A percentile compares a stretch with the other conserved stretches of the same genome.
Conservation (phyloP, 2,888 invertebrate genomes). For the Molorchus minor region DNA sequence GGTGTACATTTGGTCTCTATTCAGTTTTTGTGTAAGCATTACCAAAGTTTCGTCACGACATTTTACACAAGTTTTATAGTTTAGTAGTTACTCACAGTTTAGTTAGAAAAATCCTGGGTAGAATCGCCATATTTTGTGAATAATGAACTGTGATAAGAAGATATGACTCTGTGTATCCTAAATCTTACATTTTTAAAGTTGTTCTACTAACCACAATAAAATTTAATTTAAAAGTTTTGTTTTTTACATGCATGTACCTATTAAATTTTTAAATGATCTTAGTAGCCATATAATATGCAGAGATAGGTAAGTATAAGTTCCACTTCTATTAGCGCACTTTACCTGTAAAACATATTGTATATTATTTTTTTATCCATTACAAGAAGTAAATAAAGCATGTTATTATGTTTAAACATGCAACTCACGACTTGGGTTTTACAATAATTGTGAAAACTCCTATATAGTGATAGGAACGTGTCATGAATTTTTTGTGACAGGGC, state of each 20-base stretch:
- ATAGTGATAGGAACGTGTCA: too few species aligned
- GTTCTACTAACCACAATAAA: conserved; percentile 40
- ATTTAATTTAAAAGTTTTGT: conserved; percentile 10
- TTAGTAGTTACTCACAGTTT: conserved; percentile 28
- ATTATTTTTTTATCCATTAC: too few species aligned
- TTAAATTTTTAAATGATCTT: too few species aligned
- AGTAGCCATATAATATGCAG: too few species aligned
- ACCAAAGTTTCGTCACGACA: conserved; percentile 20
- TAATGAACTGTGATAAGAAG: conserved; percentile 36
- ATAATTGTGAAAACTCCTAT: too few species aligned
- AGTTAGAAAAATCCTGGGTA: conserved; percentile 56
- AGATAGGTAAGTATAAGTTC: too few species aligned
- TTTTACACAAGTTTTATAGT: neutral
- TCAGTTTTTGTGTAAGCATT: conserved; percentile 7
- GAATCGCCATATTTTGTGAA: conserved; percentile 30
- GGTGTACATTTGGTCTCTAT: conserved; percentile 15
- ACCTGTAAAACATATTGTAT: too few species aligned
- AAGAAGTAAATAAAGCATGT: too few species aligned
- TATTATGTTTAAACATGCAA: too few species aligned
- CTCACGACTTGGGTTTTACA: too few species aligned
- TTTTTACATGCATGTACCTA: conserved; percentile 6
- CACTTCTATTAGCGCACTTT: too few species aligned
- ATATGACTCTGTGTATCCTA: conserved; percentile 18
- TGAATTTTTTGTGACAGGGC: too few species aligned
- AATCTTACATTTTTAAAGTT: conserved; percentile 15